Percentiles rank a stretch among this genome's conserved stretches.
phyloP scores from a whole-genome alignment of 1,140 invertebrate species.

The Brachionus sp. region DNA sequence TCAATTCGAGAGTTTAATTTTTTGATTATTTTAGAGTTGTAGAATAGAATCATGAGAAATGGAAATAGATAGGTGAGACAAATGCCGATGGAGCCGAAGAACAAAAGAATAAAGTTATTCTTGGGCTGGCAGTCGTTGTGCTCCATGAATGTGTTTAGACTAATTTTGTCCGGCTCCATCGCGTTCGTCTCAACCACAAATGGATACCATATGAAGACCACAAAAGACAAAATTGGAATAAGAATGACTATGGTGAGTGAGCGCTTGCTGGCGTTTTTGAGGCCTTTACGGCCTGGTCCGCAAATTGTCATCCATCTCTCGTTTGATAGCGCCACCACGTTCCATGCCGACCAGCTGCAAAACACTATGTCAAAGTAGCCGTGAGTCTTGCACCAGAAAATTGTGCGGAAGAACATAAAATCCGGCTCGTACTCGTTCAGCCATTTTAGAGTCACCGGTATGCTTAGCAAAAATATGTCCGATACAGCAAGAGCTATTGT shows the following conservation, averaged over 20 bases:
- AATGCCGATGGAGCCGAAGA: slow-evolving; percentile 34
- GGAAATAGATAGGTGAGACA: slow-evolving; percentile 25
- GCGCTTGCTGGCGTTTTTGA: neutral
- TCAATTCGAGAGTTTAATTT: slow-evolving; percentile 20
- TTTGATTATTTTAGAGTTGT: slow-evolving; percentile 18
- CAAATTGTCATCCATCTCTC: slow-evolving; percentile 39
- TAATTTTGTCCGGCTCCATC: neutral
- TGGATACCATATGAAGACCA: slow-evolving; percentile 36
- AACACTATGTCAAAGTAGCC: slow-evolving; percentile 43
- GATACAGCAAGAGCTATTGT: slow-evolving; percentile 14
- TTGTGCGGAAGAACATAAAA: neutral
- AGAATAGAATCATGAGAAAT: slow-evolving; percentile 39
- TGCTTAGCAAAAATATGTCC: neutral
- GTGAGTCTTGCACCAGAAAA: slow-evolving; percentile 26
- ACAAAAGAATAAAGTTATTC: neutral
- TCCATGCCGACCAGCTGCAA: slow-evolving; percentile 43
- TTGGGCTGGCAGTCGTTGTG: slow-evolving; percentile 10
- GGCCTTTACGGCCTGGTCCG: neutral
- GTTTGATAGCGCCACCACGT: slow-evolving; percentile 23
- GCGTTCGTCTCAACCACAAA: slow-evolving; percentile 7
- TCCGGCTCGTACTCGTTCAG: slow-evolving; percentile 8
- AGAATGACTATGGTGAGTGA: neutral
- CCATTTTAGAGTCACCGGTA: neutral
- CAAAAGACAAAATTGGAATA: slow-evolving; percentile 10
- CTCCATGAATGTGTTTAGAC: neutral